Evolutionary conservation across 92 coral and sea anemone species (phyloP).

Genomic region (Palythoa grandis): DNA sequence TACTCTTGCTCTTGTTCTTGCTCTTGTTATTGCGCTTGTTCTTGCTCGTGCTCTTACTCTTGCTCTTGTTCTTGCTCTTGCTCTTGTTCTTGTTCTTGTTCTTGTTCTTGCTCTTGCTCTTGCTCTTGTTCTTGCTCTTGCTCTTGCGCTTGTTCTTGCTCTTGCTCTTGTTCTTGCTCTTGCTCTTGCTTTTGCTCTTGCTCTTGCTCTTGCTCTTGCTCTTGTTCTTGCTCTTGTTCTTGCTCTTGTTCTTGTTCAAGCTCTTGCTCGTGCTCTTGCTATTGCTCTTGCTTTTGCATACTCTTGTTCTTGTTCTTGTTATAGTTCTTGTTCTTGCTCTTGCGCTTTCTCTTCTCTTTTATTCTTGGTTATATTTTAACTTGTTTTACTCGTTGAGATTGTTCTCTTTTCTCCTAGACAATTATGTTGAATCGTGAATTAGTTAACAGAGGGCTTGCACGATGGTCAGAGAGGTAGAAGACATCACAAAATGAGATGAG

Average conservation of each 20-base stretch:
- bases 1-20: not conserved
- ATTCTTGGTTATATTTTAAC: not conserved
- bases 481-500: not conserved
- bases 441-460: conserved; percentile 86
- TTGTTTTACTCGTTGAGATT: not conserved
- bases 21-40: not conserved
- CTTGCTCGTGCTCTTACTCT: not conserved
- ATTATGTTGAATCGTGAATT: conserved; percentile 90
- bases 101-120: not conserved
- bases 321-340: no score
- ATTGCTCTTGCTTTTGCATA: not conserved
- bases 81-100: not conserved
- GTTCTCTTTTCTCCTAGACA: conserved; percentile 58
- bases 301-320: not conserved
- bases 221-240: not conserved
- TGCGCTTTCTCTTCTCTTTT: not conserved
- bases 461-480: conserved; percentile 90
- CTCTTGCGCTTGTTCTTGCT: not conserved
- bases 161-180: not conserved
- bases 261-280: not conserved
- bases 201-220: not conserved
- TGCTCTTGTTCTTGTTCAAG: no score
- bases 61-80: not conserved
- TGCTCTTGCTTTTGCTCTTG: not conserved
- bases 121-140: no score